A percentile compares a stretch with the other conserved stretches of the same genome.
Conservation (phyloP, 2,113 vertebrate genomes). For the Pedetes capensis region DNA sequence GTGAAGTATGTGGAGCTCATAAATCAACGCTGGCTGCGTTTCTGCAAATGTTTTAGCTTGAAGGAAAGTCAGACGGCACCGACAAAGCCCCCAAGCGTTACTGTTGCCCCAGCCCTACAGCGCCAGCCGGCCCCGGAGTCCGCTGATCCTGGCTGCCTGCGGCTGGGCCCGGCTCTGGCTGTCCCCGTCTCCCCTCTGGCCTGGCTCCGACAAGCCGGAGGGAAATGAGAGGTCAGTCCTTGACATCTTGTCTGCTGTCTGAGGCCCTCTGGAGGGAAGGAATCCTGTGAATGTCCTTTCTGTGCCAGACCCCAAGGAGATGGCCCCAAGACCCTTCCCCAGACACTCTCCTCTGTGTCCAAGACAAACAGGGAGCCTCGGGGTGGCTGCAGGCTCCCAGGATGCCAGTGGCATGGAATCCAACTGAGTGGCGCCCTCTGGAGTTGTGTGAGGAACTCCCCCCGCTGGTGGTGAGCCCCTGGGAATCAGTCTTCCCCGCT, state of each 20-base stretch:
- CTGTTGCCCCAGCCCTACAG: neutral
- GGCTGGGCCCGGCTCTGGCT: slow-evolving; percentile 47
- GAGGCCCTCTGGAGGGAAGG: slow-evolving; percentile 63
- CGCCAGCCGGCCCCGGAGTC: neutral
- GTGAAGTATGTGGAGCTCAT: slow-evolving; percentile 61
- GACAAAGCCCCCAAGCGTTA: slow-evolving; percentile 3
- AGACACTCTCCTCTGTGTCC: neutral
- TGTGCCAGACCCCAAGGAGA: slow-evolving; percentile 60
- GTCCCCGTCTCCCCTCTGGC: slow-evolving; percentile 75
- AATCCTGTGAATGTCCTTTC: slow-evolving; percentile 71
- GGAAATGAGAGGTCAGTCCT: slow-evolving; percentile 55
- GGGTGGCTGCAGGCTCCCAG: neutral
- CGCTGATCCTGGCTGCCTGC: neutral
- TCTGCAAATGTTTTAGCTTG: slow-evolving; percentile 29
- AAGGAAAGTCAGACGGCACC: slow-evolving; percentile 18
- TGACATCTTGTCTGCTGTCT: slow-evolving; percentile 61
- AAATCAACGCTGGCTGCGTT: slow-evolving; percentile 51
- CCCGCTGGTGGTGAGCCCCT: neutral
- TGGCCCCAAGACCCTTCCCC: slow-evolving; percentile 44
- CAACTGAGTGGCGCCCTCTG: neutral
- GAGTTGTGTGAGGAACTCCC: neutral
- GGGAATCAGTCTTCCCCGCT: neutral
- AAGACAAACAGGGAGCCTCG: slow-evolving; percentile 48
- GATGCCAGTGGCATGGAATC: neutral
- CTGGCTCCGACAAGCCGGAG: slow-evolving; percentile 10